A percentile compares a stretch with the other conserved stretches of the same genome.
phyloP scores from a whole-genome alignment of 2,888 invertebrate genomes.

The Tinea semifulvella region DNA sequence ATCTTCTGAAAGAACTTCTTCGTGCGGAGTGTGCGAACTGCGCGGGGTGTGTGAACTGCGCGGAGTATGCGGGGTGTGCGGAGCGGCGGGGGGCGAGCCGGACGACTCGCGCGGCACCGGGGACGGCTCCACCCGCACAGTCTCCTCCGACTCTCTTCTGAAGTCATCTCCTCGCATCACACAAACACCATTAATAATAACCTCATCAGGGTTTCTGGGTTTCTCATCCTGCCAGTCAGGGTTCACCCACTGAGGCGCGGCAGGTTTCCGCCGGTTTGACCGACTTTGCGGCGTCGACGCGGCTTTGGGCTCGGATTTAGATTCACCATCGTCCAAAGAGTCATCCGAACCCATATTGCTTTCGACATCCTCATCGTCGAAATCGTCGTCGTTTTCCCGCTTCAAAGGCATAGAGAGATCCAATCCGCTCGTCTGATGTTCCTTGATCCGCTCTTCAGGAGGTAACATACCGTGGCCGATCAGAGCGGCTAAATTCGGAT shows the following conservation, averaged over 20 bases:
- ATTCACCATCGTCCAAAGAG: slow-evolving; percentile 64
- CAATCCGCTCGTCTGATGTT: slow-evolving; percentile 84
- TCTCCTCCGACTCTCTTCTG: slow-evolving; percentile 71
- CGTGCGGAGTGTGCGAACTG: slow-evolving; percentile 27
- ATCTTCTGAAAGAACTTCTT: slow-evolving; percentile 51
- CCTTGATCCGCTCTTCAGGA: slow-evolving; percentile 73
- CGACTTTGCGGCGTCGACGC: slow-evolving; percentile 51
- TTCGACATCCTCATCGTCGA: slow-evolving; percentile 81
- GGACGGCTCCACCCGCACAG: slow-evolving; percentile 79
- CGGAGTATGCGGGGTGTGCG: slow-evolving; percentile 28
- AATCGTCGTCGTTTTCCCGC: slow-evolving; percentile 80
- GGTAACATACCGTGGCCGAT: slow-evolving; percentile 74
- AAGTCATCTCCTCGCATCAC: slow-evolving; percentile 89
- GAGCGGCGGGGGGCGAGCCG: slow-evolving; percentile 28
- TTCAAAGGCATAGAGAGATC: slow-evolving; percentile 90
- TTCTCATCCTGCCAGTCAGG: slow-evolving; percentile 88
- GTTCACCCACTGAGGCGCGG: slow-evolving; percentile 97
- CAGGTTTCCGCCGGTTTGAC: slow-evolving; percentile 86
- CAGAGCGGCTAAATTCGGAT: slow-evolving; percentile 78
- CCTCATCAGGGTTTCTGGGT: slow-evolving; percentile 72
- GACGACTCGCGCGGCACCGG: slow-evolving; percentile 68
- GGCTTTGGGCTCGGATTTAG: slow-evolving; percentile 66
- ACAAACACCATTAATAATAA: slow-evolving; percentile 93
- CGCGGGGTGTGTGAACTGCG: slow-evolving; percentile 29
- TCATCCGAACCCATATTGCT: slow-evolving; percentile 79